Evolutionary conservation across 2,113 vertebrate species (phyloP), one percentile per base, ranked within the genome.

Genomic region (Lampris megalopsis): DNA sequence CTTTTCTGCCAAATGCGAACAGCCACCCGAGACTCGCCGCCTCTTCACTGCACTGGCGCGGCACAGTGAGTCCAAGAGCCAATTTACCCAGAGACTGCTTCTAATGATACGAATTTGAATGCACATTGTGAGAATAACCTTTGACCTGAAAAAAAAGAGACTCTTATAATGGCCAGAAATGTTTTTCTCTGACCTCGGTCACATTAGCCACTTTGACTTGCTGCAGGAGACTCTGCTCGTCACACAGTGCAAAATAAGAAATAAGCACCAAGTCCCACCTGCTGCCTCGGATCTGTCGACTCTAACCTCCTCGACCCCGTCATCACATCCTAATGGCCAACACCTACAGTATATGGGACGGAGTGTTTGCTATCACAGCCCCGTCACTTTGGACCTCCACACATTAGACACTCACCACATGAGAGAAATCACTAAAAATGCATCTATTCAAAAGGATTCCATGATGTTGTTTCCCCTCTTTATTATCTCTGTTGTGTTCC

Each of bases 11-110:
- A 38, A n/a, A n/a, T 52, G 59, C 65, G 75, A 63, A 56, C 40
- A 72, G 50, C 80, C 63, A 59, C 68, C 35, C 54, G 64, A 58
- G 50, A 57, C 66, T 43, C 82, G 61, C 83, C 73, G 64, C 82
- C 83, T 48, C 53, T 61, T 53, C n/a, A 1, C 56, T 76, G 50
- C 56, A 67, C 58, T 58, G 42, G 62, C 11, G 40, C 9, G 42
- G 62, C 11, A 43, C 9, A 52, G 6, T 0, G 13, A 73, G 45
- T 63, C 82, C 65, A 58, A 81, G 61, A 82, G n/a, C 6, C 13
- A 43, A 70, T 75, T 63, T 54, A 68, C 60, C 50, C 65, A 62
- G 69, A 60, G 68, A 62, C 9, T 24, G 40, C n/a, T 2, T 71
- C 66, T 62, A 43, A n/a, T 10, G 6, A 57, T 36, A 38, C 9